Conservation (phyloP, 2,888 invertebrate species). For the Pemphredon lugubris region DNA sequence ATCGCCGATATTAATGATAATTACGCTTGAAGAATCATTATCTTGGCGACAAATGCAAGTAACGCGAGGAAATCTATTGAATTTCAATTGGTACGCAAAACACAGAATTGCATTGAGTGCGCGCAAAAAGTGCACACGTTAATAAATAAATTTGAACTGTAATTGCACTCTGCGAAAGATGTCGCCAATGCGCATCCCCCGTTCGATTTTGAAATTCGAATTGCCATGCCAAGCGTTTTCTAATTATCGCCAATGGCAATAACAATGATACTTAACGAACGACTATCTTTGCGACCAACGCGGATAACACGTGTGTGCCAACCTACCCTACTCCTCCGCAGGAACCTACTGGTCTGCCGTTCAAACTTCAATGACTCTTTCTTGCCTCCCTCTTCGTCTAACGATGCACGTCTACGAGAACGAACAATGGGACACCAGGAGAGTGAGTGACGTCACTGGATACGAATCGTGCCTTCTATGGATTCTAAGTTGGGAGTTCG, state of each 20-base stretch:
- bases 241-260: constrained; percentile 21
- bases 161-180: no score
- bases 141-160: no score
- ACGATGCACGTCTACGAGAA: constrained; percentile 45
- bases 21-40: constrained; percentile 30
- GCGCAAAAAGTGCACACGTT: no score
- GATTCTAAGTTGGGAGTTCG: constrained; percentile 59
- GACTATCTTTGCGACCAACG: constrained; percentile 41
- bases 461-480: constrained; percentile 70
- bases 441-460: constrained; percentile 69
- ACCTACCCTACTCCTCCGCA: constrained; percentile 69
- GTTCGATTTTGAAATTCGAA: constrained; percentile 17
- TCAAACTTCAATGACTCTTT: constrained; percentile 61
- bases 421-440: constrained; percentile 64
- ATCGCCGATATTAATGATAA: constrained; percentile 20
- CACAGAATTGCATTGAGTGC: no score
- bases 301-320: constrained; percentile 35
- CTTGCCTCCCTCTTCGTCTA: constrained; percentile 53
- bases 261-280: constrained; percentile 18
- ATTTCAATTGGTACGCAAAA: no score
- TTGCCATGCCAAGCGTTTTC: constrained; percentile 5
- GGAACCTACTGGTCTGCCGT: constrained; percentile 59
- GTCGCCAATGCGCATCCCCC: constrained; percentile 1
- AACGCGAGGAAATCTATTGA: constrained; percentile 58
- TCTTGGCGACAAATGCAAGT: constrained; percentile 35